Evolutionary conservation across 2,888 invertebrate genomes (phyloP), one percentile per base, ranked within the genome.

Genomic region (Dasysyrphus albostriatus): DNA sequence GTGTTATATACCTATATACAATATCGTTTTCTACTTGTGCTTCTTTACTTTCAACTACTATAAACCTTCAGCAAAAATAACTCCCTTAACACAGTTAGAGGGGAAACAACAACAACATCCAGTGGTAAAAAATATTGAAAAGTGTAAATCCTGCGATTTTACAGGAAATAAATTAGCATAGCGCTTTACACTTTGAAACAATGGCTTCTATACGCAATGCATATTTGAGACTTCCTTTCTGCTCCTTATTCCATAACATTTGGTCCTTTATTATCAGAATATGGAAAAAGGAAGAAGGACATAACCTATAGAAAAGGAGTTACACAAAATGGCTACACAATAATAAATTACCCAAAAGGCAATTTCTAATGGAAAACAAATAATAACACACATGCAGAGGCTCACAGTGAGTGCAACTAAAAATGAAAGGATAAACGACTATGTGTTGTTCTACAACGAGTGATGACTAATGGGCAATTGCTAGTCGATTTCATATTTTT

Each of bases 161-260:
- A 37, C 73, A 58, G 77, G 73, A 85, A 82, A 85, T 77, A 82
- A 85, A 82, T 85, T 85, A 85, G 81, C 85, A 82, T 85, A 69
- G 85, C 73, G 82, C 73, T 74, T 67, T 65, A 44, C 72, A 82
- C 77, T 70, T 59, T 51, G 49, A 78, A 65, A 74, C 44, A 84
- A 67, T 77, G 56, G 44, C 16, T 32, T 56, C 6, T 58, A n/a
- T 47, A 59, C 74, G 73, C 56, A 76, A 51, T 44, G 16, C 12
- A 58, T 47, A 51, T 32, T 47, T 14, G 8, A 56, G 1, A n/a
- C 7, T 56, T 29, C 54, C 14, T 29, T 29, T 24, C 7, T 32
- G 16, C 16, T 47, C 14, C 2, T 29, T 56, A 14, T 32, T 14
- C 19, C 9, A 10, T 24, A 2, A 49, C 49, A 19, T 56, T 56